Evolutionary conservation across 2,888 invertebrate species (phyloP), one percentile per base, ranked within the genome.

Genomic region (Rotaria magnacalcarata): DNA sequence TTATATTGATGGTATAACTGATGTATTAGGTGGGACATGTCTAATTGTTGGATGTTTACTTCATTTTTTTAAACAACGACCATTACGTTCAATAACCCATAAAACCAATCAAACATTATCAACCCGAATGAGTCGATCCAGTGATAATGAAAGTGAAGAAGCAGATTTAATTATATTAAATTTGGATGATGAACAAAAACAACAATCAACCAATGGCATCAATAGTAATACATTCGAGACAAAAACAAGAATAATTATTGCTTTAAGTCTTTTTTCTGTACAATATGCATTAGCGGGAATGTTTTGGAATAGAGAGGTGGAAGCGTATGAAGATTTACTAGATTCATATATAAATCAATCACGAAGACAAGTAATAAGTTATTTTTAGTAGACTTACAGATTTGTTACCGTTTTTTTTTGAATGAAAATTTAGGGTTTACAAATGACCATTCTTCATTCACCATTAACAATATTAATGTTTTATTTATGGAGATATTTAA

Each of bases 21-120:
- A 86, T 60, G 54, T 85, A n/a, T 58, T 86, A 60, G 85, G 86
- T 56, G 86, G 86, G 11, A 27, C 43, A 21, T 86, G 86, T 86
- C 58, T 86, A 0, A 27, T 75, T n/a, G 43, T 60, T 41, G 75
- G 84, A 11, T 47, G 84, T 8, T 67, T 84, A 54, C 41, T 86
- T 14, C 80, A 85, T 58, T 50, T 86, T 56, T 52, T 52, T 8
- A 86, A 86, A 85, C 52, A 85, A n/a, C 84, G 75, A 80, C 86
- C 84, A 10, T 50, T 80, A 47, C 47, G 80, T n/a, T 80, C 24
- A n/a, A 43, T 24, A 24, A 24, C 80, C 34, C 10, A 24, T 16
- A 24, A n/a, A 24, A 24, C 11, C 19, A 58, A 27, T 43, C 74
- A 34, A 58, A 67, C 34, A 47, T 8, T 14, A 80, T 43, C 75